Percentiles rank a stretch among this genome's conserved stretches.
phyloP scores from a whole-genome alignment of 2,888 invertebrate species.

The Zelleria hepariella region DNA sequence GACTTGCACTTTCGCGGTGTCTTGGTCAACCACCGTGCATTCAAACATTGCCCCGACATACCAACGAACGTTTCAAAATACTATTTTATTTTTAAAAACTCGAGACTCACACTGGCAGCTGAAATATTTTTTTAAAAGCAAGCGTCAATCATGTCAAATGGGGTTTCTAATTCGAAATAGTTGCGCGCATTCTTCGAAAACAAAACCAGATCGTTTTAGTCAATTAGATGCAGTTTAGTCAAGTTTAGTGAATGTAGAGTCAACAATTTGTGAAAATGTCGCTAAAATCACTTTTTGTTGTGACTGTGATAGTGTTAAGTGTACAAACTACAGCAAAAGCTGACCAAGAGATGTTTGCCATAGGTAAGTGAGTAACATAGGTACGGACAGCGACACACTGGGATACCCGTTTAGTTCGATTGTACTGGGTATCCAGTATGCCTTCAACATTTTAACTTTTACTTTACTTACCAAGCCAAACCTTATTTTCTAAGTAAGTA shows the following conservation, averaged over 20 bases:
- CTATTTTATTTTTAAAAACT: neutral
- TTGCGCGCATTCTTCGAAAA: neutral
- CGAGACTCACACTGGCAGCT: neutral
- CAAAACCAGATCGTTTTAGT: neutral
- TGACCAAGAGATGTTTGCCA: slow-evolving; percentile 5
- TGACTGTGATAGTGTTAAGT: slow-evolving; percentile 2
- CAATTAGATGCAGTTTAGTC: neutral
- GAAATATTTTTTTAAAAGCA: neutral
- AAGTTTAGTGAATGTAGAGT: neutral
- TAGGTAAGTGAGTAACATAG: too few species aligned
- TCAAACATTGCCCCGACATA: neutral
- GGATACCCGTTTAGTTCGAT: too few species aligned
- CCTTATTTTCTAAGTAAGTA: too few species aligned
- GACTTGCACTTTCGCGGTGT: neutral
- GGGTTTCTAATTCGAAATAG: neutral
- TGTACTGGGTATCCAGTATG: too few species aligned
- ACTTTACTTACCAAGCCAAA: too few species aligned
- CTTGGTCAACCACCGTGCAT: neutral
- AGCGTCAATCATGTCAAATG: neutral
- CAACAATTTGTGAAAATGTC: neutral
- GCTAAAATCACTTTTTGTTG: neutral
- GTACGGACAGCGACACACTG: too few species aligned
- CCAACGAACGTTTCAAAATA: neutral
- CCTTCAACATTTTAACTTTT: too few species aligned
- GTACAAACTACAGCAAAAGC: neutral